Conservation (phyloP, 2,888 invertebrate genomes). For the Rhagophthalmus giganteus region DNA sequence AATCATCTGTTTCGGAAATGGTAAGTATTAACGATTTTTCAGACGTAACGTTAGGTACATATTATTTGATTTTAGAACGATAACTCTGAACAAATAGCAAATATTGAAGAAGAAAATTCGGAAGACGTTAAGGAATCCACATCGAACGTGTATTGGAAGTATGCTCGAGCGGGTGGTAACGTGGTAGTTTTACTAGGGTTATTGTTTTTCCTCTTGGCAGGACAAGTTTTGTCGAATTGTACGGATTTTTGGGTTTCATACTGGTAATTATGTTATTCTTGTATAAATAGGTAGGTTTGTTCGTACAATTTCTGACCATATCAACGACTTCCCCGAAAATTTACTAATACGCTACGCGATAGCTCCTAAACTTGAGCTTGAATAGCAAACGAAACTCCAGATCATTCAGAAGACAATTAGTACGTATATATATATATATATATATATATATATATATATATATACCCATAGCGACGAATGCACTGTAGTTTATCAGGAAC, state of each 20-base stretch:
- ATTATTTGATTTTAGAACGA: not conserved
- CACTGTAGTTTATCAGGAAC: no score
- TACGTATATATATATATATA: no score
- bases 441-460: no score
- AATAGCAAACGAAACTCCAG: no score
- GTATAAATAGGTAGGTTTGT: no score
- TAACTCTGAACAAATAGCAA: slow-evolving; percentile 28
- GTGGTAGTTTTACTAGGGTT: slow-evolving; percentile 26
- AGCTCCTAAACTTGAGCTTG: no score
- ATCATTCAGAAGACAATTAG: no score
- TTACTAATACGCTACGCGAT: no score
- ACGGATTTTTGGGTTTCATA: slow-evolving; percentile 36
- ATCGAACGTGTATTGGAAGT: slow-evolving; percentile 26
- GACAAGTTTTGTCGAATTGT: slow-evolving; percentile 31
- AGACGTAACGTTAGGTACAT: not conserved
- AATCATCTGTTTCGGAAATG: slow-evolving; percentile 34
- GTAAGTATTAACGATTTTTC: not conserved
- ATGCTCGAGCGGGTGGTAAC: slow-evolving; percentile 33
- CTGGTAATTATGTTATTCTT: slow-evolving; percentile 26
- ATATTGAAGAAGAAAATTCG: slow-evolving; percentile 31
- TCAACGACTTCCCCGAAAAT: no score
- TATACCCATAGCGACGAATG: no score
- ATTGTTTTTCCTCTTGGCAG: slow-evolving; percentile 16
- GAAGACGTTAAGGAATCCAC: slow-evolving; percentile 31
- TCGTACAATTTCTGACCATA: not conserved